Evolutionary conservation across 2,113 vertebrate genomes (phyloP), one percentile per base, ranked within the genome.

Genomic region (Perca fluviatilis): DNA sequence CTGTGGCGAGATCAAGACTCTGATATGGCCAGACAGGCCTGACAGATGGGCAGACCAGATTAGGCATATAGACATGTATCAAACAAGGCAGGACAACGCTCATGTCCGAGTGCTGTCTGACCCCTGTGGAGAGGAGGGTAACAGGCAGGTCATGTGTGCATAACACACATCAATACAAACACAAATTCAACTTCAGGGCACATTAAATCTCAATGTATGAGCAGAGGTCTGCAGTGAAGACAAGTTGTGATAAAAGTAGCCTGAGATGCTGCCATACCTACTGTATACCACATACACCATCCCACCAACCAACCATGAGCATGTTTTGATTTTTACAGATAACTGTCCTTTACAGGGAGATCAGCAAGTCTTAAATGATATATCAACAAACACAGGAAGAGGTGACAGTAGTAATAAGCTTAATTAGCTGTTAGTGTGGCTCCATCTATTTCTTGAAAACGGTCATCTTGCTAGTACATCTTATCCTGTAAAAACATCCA

Each of bases 41-140:
- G 88, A 91, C 95, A 96, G 94, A 96, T 95, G 95, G 95, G 87
- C 88, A 84, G 90, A 89, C 75, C 77, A 91, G 95, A 95, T 95
- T 95, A 95, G 91, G 82, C 89, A 84, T 88, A 88, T 74, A 91
- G 91, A 94, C 89, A 60, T 83, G 90, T 75, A 92, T 92, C 83
- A 85, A 88, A 94, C 82, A 86, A 90, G 89, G 87, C 84, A 73
- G 80, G 88, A 79, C 91, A 84, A 77, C 77, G 47, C 74, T 82
- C 73, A 50, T 73, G 76, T 87, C 78, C 67, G 43, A 88, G 81
- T 60, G 85, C 76, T 75, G 82, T 84, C 80, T 86, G 89, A 89
- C 85, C 84, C 90, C 93, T 49, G 85, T 60, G 11, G 89, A 84
- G 90, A 81, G 61, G 77, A 63, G 81, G 76, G 76, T 53, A 74